Conservation (phyloP, 2,888 invertebrate genomes). For the Anodontia alba region DNA sequence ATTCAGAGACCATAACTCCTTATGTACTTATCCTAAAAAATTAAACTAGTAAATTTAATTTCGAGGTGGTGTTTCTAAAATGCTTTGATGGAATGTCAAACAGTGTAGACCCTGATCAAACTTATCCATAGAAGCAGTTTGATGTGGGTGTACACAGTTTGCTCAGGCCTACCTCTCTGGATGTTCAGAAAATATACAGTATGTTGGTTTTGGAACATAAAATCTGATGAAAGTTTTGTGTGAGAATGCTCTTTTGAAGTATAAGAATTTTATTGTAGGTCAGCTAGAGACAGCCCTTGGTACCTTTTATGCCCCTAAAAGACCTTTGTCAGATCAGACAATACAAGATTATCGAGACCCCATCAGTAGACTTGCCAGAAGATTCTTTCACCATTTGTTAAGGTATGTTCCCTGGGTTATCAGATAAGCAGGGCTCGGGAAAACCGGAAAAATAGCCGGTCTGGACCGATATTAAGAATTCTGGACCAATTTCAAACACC, state of each 20-base stretch:
- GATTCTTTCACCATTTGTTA: conserved; percentile 94
- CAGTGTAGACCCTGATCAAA: neutral
- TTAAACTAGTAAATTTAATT: too few species aligned
- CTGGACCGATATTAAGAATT: too few species aligned
- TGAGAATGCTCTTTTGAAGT: too few species aligned
- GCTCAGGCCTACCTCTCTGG: neutral
- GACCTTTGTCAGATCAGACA: conserved; percentile 89
- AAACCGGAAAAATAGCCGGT: too few species aligned
- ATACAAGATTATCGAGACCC: conserved; percentile 90
- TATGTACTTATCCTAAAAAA: too few species aligned
- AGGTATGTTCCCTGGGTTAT: conserved; percentile 86
- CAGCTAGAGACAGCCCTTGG: conserved; percentile 92
- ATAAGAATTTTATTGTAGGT: conserved; percentile 84
- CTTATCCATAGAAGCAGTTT: neutral
- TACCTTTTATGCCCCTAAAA: conserved; percentile 90
- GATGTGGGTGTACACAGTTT: neutral
- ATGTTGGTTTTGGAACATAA: too few species aligned
- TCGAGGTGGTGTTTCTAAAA: neutral
- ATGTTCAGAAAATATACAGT: too few species aligned
- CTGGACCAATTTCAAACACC: too few species aligned
- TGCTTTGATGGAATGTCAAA: neutral
- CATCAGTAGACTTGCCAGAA: conserved; percentile 92
- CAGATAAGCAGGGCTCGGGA: too few species aligned
- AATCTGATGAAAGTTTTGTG: too few species aligned
- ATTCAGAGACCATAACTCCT: too few species aligned